A percentile compares a stretch with the other conserved stretches of the same genome.
phyloP scores from a whole-genome alignment of 1,140 invertebrate genomes.

The Ips typographus region DNA sequence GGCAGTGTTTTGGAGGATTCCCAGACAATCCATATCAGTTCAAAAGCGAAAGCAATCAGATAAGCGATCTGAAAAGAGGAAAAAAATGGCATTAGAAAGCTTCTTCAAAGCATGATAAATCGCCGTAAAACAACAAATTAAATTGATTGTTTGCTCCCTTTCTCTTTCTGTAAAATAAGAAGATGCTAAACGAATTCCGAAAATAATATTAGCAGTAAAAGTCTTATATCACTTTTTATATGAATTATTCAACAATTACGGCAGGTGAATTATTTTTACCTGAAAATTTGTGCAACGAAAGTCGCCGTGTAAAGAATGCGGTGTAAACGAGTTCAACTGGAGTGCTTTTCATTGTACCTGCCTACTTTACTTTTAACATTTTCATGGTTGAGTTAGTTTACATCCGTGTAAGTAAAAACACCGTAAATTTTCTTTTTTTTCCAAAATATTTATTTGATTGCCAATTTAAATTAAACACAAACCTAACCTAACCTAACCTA shows the following conservation, averaged over 20 bases:
- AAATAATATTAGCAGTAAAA: slow-evolving; percentile 8
- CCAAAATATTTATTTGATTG: too few species aligned
- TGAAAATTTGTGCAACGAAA: background rate
- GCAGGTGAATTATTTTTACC: slow-evolving; percentile 5
- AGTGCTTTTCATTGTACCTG: background rate
- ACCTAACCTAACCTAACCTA: too few species aligned
- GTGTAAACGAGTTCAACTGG: background rate
- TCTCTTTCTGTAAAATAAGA: slow-evolving; percentile 20
- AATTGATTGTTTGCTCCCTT: slow-evolving; percentile 6
- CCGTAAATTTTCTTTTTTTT: too few species aligned
- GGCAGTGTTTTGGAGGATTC: slow-evolving; percentile 59
- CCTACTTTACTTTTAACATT: too few species aligned
- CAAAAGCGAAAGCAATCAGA: slow-evolving; percentile 62
- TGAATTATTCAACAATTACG: slow-evolving; percentile 16
- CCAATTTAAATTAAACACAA: too few species aligned
- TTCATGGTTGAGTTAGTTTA: too few species aligned
- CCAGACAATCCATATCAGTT: slow-evolving; percentile 62
- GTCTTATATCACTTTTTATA: slow-evolving; percentile 9
- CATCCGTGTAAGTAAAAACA: too few species aligned
- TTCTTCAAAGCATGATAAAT: too few species aligned
- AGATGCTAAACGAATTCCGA: slow-evolving; percentile 6
- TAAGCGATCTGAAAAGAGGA: slow-evolving; percentile 58
- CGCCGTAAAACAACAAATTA: too few species aligned
- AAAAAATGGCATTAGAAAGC: background rate
- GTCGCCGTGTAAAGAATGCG: background rate